phyloP scores from a whole-genome alignment of 1,140 invertebrate genomes.

The Brachionus asplanchnoidis region DNA sequence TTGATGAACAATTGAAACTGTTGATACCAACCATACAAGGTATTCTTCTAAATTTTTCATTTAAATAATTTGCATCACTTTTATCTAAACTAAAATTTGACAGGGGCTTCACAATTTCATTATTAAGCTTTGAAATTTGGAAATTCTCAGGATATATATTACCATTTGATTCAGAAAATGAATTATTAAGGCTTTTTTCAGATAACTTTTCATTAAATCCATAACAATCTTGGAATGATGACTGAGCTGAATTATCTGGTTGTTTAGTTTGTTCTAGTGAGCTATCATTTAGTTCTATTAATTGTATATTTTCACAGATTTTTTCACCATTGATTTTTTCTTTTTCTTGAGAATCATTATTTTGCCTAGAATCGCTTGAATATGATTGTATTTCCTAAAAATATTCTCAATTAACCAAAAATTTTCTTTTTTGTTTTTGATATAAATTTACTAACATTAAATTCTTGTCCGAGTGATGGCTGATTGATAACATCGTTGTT shows the following conservation, averaged over 20 bases:
- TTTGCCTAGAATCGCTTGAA: background rate
- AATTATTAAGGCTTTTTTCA: background rate
- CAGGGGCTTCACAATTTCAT: background rate
- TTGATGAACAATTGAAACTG: background rate
- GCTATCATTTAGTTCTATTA: background rate
- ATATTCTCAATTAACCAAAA: background rate
- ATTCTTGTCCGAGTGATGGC: background rate
- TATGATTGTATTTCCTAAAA: background rate
- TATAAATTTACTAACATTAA: too few relatives aligned
- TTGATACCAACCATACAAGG: background rate
- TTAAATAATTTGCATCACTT: background rate
- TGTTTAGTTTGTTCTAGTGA: background rate
- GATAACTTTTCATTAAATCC: background rate
- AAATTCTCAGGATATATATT: background rate
- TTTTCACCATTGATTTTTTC: background rate
- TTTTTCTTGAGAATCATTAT: background rate
- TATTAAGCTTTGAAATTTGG: background rate
- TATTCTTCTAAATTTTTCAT: background rate
- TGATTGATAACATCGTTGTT: too few relatives aligned
- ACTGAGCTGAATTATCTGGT: background rate
- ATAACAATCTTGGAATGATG: background rate
- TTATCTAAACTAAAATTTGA: background rate
- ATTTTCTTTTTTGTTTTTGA: too few relatives aligned
- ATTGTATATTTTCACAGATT: background rate
- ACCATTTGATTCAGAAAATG: background rate